A percentile compares a stretch with the other conserved stretches of the same genome.
These are phyloP conservation scores for Laothoe populi DNA, from an alignment of 2,888 invertebrate genomes.

Conservation along the genomic window DNA sequence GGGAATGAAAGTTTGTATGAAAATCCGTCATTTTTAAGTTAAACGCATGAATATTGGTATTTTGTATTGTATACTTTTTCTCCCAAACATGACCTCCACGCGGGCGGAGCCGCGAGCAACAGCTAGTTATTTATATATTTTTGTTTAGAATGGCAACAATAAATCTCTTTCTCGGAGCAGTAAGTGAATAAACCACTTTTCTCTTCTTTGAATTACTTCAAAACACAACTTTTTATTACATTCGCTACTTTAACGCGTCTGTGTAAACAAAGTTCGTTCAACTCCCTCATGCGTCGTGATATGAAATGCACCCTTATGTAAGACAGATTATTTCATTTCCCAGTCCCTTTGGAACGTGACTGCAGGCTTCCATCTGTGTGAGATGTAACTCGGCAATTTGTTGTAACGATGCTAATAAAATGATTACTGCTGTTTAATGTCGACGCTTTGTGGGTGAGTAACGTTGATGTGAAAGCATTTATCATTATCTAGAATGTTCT, in stretches of 20 bases:
- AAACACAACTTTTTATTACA: constrained; percentile 20
- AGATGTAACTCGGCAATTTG: constrained; percentile 67
- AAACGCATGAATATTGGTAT: too few species aligned
- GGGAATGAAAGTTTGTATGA: too few species aligned
- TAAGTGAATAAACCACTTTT: constrained; percentile 13
- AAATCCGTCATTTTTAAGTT: too few species aligned
- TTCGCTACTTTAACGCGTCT: constrained; percentile 6
- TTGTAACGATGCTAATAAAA: constrained; percentile 62
- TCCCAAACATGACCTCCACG: too few species aligned
- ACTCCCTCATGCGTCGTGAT: constrained; percentile 60
- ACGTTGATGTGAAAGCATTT: constrained; percentile 7
- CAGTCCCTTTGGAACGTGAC: constrained; percentile 78
- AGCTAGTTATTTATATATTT: too few species aligned
- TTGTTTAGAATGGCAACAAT: neutral
- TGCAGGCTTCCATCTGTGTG: constrained; percentile 66
- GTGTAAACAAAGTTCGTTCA: constrained; percentile 61
- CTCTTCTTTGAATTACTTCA: constrained; percentile 8
- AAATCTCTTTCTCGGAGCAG: neutral
- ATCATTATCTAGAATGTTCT: constrained; percentile 12
- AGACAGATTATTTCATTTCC: constrained; percentile 85
- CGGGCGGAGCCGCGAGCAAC: too few species aligned
- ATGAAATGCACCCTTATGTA: constrained; percentile 78
- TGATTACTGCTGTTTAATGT: constrained; percentile 46
- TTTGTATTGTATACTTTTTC: too few species aligned
- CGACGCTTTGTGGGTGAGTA: constrained; percentile 18